Percentiles rank a stretch among this genome's conserved stretches.
Conservation (phyloP, 2,888 invertebrate species). For the Drepana falcataria region DNA sequence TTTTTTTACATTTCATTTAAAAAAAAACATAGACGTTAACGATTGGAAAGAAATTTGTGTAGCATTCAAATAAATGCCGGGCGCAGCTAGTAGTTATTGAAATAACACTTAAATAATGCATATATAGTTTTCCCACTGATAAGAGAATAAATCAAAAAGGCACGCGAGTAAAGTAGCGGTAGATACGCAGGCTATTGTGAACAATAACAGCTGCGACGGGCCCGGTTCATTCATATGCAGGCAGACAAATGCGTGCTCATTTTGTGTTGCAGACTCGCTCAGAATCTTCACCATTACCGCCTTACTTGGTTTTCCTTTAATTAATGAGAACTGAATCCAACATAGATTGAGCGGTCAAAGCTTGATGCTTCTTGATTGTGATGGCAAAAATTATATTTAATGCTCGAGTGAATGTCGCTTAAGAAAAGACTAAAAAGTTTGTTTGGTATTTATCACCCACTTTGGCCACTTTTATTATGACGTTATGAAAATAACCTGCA, state of each 20-base stretch:
- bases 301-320: not conserved
- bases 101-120: no score
- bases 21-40: no score
- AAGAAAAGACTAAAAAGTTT: not conserved
- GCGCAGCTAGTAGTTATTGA: no score
- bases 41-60: no score
- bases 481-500: no score
- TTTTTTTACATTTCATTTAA: no score
- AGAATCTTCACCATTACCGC: constrained; percentile 14
- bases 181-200: constrained; percentile 17
- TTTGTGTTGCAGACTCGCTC: constrained; percentile 25
- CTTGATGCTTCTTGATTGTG: not conserved
- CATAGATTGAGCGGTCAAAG: not conserved
- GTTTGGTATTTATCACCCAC: no score
- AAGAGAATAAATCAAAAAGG: no score
- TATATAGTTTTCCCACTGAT: no score
- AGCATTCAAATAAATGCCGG: no score
- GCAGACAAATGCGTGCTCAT: constrained; percentile 50
- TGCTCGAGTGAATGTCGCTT: not conserved
- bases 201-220: constrained; percentile 21
- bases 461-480: no score
- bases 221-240: constrained; percentile 35
- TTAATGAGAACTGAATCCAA: not conserved
- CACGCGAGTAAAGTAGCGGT: no score
- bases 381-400: not conserved